A percentile compares a stretch with the other conserved stretches of the same genome.
phyloP scores from a whole-genome alignment of 2,113 vertebrate species.

The Oncorhynchus gorbuscha region DNA sequence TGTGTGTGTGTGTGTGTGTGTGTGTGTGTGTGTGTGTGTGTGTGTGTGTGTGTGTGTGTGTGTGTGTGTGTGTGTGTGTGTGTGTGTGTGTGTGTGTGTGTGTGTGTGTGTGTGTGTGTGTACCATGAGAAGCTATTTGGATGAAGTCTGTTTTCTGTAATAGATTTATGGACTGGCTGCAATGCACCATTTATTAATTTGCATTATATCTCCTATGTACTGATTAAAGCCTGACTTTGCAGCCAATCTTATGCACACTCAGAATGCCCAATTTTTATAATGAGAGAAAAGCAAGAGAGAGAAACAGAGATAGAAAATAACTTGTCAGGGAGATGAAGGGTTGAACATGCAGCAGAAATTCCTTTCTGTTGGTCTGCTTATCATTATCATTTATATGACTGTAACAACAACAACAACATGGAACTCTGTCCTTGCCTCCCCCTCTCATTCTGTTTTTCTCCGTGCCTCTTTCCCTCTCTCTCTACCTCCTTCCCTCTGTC shows the following conservation, averaged over 20 bases:
- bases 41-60: neutral
- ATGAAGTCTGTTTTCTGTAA: too few relatives aligned
- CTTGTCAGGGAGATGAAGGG: too few relatives aligned
- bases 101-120: neutral
- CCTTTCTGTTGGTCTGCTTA: neutral
- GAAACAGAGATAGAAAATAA: too few relatives aligned
- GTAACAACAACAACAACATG: slow-evolving; percentile 1
- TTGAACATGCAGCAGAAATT: too few relatives aligned
- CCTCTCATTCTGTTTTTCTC: neutral
- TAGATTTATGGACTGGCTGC: too few relatives aligned
- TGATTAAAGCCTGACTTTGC: too few relatives aligned
- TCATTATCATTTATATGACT: slow-evolving; percentile 17
- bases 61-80: neutral
- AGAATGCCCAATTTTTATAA: too few relatives aligned
- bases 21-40: neutral
- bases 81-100: neutral
- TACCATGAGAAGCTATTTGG: too few relatives aligned
- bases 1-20: neutral
- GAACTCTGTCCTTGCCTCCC: neutral
- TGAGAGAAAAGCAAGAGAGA: too few relatives aligned
- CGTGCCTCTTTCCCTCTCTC: slow-evolving; percentile 4
- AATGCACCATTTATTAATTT: too few relatives aligned
- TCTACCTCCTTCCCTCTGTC: neutral
- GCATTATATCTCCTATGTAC: too few relatives aligned
- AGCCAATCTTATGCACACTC: neutral